Evolutionary conservation across 2,797 vertebrate species (phyloP), one percentile per base, ranked within the genome.

Genomic region (Sebastes steindachneri): DNA sequence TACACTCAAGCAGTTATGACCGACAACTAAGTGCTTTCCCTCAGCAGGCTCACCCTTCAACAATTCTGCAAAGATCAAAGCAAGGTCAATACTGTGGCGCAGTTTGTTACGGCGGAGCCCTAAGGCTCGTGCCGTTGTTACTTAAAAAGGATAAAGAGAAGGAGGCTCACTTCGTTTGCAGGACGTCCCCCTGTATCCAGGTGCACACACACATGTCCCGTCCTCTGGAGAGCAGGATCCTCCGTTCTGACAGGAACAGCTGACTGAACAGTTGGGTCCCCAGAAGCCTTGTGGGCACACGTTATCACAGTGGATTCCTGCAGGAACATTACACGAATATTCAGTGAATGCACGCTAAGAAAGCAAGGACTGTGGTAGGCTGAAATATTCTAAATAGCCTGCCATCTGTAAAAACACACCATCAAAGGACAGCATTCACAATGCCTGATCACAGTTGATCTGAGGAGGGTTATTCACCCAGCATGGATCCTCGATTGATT

Each of bases 231-330:
- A 97, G 90, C 99, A 99, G 86, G 98, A 99, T 0, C 98, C 99
- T 1, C 98, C 98, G 0, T 99, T 99, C 91, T 99, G 97, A 45
- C 98, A 99, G 92, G 95, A 97, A 87, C 99, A 99, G 92, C 97
- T 96, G 94, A 98, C 94, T 3, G 99, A 99, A 94, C 99, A 99
- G 96, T 99, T 99, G 79, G 97, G 97, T 59, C 99, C 99, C 99
- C 99, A 99, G 92, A 95, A 97, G 68, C 97, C 98, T 60, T 97
- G 97, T 7, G 91, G 92, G 78, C 99, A 99, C 2, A 95, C 93
- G 54, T 96, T 99, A 91, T 99, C 98, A 75, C 99, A 99, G 92
- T 96, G 98, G 95, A 99, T 95, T 84, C 99, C 98, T 99, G 76
- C 80, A 78, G 87, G 79, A 87, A 82, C 83, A 91, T 78, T 68